Percentiles rank a stretch among this genome's conserved stretches.
phyloP scores from a whole-genome alignment of 1,140 invertebrate genomes.

The Aphaenogaster ashmeadi region DNA sequence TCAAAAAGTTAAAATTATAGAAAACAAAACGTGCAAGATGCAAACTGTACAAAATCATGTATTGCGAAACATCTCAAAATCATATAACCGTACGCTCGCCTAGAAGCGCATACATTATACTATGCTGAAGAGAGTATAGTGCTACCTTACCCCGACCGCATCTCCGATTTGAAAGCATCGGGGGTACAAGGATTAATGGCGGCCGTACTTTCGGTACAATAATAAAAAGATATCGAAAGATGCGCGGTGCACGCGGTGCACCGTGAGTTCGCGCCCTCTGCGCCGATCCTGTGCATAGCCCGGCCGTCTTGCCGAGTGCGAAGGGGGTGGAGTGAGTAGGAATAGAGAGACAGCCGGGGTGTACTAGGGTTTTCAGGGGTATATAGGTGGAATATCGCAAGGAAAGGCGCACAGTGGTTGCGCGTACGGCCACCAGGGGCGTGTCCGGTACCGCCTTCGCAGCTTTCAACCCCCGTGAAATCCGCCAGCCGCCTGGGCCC shows the following conservation, averaged over 20 bases:
- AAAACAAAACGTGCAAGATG: background rate
- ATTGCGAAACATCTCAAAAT: constrained; percentile 15
- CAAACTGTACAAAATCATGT: background rate
- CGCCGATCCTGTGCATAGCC: constrained; percentile 70
- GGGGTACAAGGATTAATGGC: constrained; percentile 71
- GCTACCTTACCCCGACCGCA: constrained; percentile 34
- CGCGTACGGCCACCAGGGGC: constrained; percentile 83
- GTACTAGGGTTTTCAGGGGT: constrained; percentile 76
- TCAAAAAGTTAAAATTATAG: constrained; percentile 3
- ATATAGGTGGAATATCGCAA: constrained; percentile 80
- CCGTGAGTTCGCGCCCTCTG: constrained; percentile 65
- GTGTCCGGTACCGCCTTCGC: constrained; percentile 85
- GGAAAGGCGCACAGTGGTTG: constrained; percentile 83
- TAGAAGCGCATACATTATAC: constrained; percentile 6
- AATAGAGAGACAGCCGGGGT: constrained; percentile 79
- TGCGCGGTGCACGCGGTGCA: constrained; percentile 60
- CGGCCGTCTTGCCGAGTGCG: constrained; percentile 66
- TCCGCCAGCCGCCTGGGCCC: constrained; percentile 77
- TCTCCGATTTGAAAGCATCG: constrained; percentile 65
- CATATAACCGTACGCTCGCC: background rate
- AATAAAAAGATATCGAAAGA: constrained; percentile 68
- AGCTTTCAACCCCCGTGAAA: constrained; percentile 76
- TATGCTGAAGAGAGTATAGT: constrained; percentile 4
- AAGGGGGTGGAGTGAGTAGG: constrained; percentile 75
- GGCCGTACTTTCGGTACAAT: constrained; percentile 54